Base-by-base conservation (phyloP, 2,888 invertebrate species). In the Heteromurus nitidus region DNA sequence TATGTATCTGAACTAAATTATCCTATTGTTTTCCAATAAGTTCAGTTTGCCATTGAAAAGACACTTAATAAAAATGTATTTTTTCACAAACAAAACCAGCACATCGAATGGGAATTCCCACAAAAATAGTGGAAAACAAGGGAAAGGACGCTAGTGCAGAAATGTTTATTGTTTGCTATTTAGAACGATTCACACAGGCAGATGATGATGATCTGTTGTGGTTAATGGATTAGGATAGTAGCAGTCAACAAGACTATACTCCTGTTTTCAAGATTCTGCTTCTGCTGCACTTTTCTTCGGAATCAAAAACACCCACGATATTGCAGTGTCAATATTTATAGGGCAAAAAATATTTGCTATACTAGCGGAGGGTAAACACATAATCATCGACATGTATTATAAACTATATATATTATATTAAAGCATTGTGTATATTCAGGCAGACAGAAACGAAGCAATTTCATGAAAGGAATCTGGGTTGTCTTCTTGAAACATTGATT, bases 311-410 rank as follows among this genome's bases (percentile, higher is more conserved):
- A 62, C 60, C 60, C 60, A 62, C 60, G 60, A 62, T 3, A 58
- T 58, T 58, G 58, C 58, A 58, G 58, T 58, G 58, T 58, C 58
- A 58, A 58, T 58, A 58, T 58, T 58, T 58, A 22, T 58, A 58
- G 24, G 5, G 24, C 22, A 58, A 58, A 24, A 7, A 24, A 36
- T 13, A 13, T 36, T 36, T 5, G 36, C n/a, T n/a, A n/a, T n/a
- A n/a, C n/a, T n/a, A n/a, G n/a, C n/a, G n/a, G n/a, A n/a, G n/a
- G n/a, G n/a, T n/a, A n/a, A n/a, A n/a, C n/a, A n/a, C n/a, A n/a
- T n/a, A n/a, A n/a, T n/a, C n/a, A n/a, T n/a, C n/a, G n/a, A n/a
- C n/a, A n/a, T n/a, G n/a, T n/a, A n/a, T n/a, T 36, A 5, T 36
- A 36, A 36, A 36, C 5, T 13, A 36, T 36, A n/a, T 36, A 36